Evolutionary conservation across 53 echinoderm and acorn worm species (phyloP).

Genomic region (Luidia sarsii): DNA sequence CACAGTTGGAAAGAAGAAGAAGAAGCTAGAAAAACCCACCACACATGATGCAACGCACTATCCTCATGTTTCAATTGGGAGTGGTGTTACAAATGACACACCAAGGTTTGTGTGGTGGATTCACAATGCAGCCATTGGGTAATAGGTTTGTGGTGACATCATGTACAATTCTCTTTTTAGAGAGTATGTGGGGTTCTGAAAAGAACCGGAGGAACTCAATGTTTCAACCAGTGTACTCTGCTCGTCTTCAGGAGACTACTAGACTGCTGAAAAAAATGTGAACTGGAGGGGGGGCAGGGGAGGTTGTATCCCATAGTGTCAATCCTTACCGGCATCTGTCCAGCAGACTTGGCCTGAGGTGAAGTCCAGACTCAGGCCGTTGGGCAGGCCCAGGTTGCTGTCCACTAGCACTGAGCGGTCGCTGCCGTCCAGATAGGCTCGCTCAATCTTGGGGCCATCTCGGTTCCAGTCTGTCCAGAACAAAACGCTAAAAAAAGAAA

Average conservation of each 20-base stretch:
- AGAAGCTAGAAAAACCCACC: not conserved
- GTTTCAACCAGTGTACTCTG: too few relatives aligned
- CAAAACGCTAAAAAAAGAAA: slow-evolving; percentile 55
- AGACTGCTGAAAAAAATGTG: too few relatives aligned
- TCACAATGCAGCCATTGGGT: too few relatives aligned
- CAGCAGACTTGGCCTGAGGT: slow-evolving; percentile 88
- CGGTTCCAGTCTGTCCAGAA: slow-evolving; percentile 98
- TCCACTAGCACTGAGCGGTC: slow-evolving; percentile 68
- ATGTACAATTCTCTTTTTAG: too few relatives aligned
- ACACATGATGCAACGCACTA: too few relatives aligned
- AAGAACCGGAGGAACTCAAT: too few relatives aligned
- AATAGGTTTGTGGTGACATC: too few relatives aligned
- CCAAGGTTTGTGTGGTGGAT: not conserved
- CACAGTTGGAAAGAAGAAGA: not conserved
- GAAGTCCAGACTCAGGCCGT: slow-evolving; percentile 84
- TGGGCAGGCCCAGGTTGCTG: slow-evolving; percentile 68
- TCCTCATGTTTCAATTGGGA: too few relatives aligned
- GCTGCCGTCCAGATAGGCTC: slow-evolving; percentile 72
- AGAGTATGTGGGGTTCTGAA: too few relatives aligned
- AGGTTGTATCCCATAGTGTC: too few relatives aligned
- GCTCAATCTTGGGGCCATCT: slow-evolving; percentile 79
- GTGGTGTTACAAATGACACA: not conserved
- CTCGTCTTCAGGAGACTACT: too few relatives aligned
- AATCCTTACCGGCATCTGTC: slow-evolving; percentile 96
- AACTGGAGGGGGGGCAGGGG: too few relatives aligned